Base-by-base conservation (phyloP, 2,797 vertebrate species). In the Sarcoramphus papa region DNA sequence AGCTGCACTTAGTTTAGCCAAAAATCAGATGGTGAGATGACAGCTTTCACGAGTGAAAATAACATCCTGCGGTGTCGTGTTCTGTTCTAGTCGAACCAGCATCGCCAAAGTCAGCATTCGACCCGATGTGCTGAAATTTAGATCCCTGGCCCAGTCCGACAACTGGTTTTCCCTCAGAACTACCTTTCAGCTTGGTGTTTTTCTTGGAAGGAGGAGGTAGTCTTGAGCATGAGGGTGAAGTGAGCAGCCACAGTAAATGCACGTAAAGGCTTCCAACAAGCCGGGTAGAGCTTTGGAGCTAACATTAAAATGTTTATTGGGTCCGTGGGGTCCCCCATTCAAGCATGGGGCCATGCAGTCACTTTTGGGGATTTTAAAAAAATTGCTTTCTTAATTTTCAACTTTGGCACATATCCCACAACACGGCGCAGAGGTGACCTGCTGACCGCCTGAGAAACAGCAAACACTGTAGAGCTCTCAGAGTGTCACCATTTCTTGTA, bases 171-270 rank as follows among this genome's bases (percentile, higher is more conserved):
- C 43, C 35, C 37, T 56, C 62, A 43, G 47, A 72, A 68, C 56
- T 51, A 72, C 60, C 33, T 59, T 59, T 33, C 59, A 47, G n/a
- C 21, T 60, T 1, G 3, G 19, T 53, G 60, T 64, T 88, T 85
- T 56, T 6, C 37, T 62, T 78, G 62, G 79, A 63, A 85, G 35
- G 33, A 85, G 40, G 56, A 0, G 1, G 4, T 3, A 23, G 33
- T 6, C 35, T 67, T 1, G 0, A 63, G 45, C 35, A 47, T 2
- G 1, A 78, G 67, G 33, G 31, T 63, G 47, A 85, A 79, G 31
- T 0, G 2, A 53, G 75, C 81, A 68, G 86, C 62, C 13, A 0
- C 6, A 0, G 0, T 2, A 14, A 23, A 14, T 0, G 0, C 19
- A 0, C 0, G 0, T 22, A 72, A 90, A 94, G 7, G 2, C 51